Evolutionary conservation across 2,888 invertebrate genomes (phyloP), one percentile per base, ranked within the genome.

Genomic region (Nemotelus nigrinus): DNA sequence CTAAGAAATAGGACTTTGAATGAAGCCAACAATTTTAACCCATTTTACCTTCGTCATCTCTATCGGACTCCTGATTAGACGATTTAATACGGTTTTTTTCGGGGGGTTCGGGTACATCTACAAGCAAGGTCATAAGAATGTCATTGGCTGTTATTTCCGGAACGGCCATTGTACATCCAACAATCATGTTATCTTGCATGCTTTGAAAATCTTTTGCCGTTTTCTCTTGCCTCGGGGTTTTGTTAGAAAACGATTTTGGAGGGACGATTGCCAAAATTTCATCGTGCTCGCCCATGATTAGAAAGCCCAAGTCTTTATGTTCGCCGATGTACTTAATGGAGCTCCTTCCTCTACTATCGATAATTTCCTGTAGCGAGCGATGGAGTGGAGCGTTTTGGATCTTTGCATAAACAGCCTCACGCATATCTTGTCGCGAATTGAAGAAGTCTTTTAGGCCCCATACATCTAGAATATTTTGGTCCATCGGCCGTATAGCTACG

Each of bases 321-420:
- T n/a, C 5, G 3, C 65, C 65, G 3, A 65, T n/a, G n/a, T 65
- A 65, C 47, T 45, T 65, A 10, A 65, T 65, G n/a, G 45, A 45
- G 5, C 47, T 65, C 41, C 45, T 7, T 5, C 45, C 55, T 5
- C 57, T 55, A 3, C 7, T 2, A 6, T 53, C 57, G 4, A 45
- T 43, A 43, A 71, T 53, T 2, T 71, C 71, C 44, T 71, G 71
- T 10, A 71, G 8, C 2, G 55, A 41, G 2, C 39, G 43, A 7
- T 53, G 55, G 4, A 71, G 10, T 44, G 71, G 44, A 41, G 2
- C 55, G n/a, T 57, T 55, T 3, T n/a, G 2, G 2, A 44, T 53
- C 4, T 71, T 57, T 7, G 39, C n/a, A 57, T 43, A 43, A 43
- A 43, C 41, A 43, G 3, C 45, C 2, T 65, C 65, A 10, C 43